Evolutionary conservation across 2,888 invertebrate genomes (phyloP).

Genomic region (Leucophenga maculata): DNA sequence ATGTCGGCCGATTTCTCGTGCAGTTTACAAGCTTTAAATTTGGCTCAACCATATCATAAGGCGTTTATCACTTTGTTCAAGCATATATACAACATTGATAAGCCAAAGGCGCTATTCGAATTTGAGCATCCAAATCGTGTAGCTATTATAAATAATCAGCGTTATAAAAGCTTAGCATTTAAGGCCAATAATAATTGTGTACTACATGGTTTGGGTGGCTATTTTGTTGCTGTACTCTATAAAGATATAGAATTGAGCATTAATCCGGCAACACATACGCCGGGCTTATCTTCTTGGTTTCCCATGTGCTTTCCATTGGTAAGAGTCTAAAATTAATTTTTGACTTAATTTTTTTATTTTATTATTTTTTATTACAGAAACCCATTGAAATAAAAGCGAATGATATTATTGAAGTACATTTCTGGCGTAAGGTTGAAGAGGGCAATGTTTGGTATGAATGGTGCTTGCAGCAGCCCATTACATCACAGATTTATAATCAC

Average conservation of each 20-base stretch:
- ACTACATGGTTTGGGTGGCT: conserved; percentile 95
- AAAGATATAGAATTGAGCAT: conserved; percentile 90
- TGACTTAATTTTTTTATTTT: too few relatives aligned
- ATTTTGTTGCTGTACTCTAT: conserved; percentile 93
- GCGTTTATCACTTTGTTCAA: conserved; percentile 88
- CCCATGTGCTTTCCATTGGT: conserved; percentile 94
- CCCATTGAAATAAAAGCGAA: conserved; percentile 78
- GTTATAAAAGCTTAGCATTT: conserved; percentile 81
- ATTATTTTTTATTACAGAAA: conserved; percentile 52
- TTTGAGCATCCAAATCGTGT: conserved; percentile 92
- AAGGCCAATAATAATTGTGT: conserved; percentile 82
- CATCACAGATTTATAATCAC: conserved; percentile 66
- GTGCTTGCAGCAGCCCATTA: conserved; percentile 74
- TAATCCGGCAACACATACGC: conserved; percentile 89
- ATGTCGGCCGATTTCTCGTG: conserved; percentile 79
- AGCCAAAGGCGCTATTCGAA: conserved; percentile 78
- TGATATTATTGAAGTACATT: conserved; percentile 82
- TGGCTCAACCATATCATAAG: conserved; percentile 77
- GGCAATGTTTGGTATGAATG: conserved; percentile 98
- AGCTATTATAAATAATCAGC: conserved; percentile 79
- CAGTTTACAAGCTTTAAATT: conserved; percentile 55
- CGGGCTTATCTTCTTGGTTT: conserved; percentile 98
- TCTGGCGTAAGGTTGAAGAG: conserved; percentile 87
- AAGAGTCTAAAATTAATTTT: conserved; percentile 37
- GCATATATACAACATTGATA: conserved; percentile 69